Conservation (phyloP, 2,797 vertebrate species). For the Acanthurus lineatus region DNA sequence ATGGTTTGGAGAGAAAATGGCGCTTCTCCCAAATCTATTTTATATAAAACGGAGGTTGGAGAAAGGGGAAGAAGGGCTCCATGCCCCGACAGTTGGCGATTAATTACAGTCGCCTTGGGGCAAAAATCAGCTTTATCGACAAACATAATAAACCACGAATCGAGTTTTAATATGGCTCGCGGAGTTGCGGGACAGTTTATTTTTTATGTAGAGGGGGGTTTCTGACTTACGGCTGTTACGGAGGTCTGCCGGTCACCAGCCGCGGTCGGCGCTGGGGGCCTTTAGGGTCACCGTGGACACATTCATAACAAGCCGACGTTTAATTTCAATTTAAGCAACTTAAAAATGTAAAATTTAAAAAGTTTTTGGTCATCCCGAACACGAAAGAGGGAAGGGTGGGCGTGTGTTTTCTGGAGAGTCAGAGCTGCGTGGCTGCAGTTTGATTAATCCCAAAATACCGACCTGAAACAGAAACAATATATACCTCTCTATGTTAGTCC, state of each 20-base stretch:
- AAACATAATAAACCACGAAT: slow-evolving; percentile 1
- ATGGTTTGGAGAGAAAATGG: slow-evolving; percentile 93
- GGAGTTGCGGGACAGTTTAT: slow-evolving; percentile 28
- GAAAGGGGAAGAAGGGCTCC: slow-evolving; percentile 57
- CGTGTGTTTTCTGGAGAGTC: slow-evolving; percentile 31
- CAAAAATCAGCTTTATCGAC: slow-evolving; percentile 27
- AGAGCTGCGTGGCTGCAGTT: slow-evolving; percentile 26
- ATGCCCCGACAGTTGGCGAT: slow-evolving; percentile 47
- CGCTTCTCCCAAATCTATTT: slow-evolving; percentile 92
- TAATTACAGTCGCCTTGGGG: slow-evolving; percentile 28
- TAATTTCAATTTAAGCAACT: neutral
- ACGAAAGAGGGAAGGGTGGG: slow-evolving; percentile 20
- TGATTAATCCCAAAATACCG: slow-evolving; percentile 37
- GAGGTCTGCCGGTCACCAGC: slow-evolving; percentile 51
- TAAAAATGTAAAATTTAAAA: slow-evolving; percentile 2
- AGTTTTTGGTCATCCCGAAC: neutral
- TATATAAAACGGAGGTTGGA: slow-evolving; percentile 81
- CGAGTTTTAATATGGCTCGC: slow-evolving; percentile 3
- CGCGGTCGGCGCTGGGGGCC: slow-evolving; percentile 41
- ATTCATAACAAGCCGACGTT: neutral
- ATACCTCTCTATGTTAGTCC: neutral
- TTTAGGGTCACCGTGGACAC: slow-evolving; percentile 48
- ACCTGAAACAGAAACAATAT: neutral
- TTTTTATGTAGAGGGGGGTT: slow-evolving; percentile 10
- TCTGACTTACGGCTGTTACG: slow-evolving; percentile 40